A percentile compares a stretch with the other conserved stretches of the same genome.
Evolutionary conservation across 2,888 invertebrate genomes (phyloP).

Genomic region (Cordilura impudica): DNA sequence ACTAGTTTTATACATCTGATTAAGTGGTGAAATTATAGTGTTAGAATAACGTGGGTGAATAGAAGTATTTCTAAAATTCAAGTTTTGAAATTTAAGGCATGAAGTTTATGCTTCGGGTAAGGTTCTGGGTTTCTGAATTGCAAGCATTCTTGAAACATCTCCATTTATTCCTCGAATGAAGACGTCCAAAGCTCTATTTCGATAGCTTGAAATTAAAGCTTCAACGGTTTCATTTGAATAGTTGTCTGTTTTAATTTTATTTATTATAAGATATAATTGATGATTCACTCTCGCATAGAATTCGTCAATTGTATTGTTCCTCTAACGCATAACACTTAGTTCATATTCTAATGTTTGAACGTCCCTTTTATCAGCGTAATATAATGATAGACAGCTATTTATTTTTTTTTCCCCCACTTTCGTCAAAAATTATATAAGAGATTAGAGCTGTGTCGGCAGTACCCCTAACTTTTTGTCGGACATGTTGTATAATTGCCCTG

Average conservation of each 20-base stretch:
- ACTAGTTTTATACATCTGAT: background rate
- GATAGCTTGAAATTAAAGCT: slow-evolving; percentile 56
- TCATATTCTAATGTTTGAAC: slow-evolving; percentile 60
- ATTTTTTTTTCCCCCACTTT: too few species aligned
- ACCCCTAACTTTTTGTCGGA: too few species aligned
- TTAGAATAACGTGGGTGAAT: background rate
- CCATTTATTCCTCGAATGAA: too few species aligned
- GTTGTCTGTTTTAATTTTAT: slow-evolving; percentile 59
- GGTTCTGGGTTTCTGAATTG: background rate
- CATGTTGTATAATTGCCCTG: too few species aligned
- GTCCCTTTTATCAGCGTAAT: slow-evolving; percentile 64
- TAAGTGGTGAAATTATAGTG: background rate
- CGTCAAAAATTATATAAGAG: too few species aligned
- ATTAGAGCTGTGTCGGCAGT: too few species aligned
- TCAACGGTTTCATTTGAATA: slow-evolving; percentile 56
- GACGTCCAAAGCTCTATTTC: slow-evolving; percentile 60
- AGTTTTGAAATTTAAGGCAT: too few species aligned
- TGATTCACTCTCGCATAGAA: slow-evolving; percentile 59
- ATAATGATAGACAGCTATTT: background rate
- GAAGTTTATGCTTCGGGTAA: slow-evolving; percentile 19
- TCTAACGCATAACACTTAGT: slow-evolving; percentile 21
- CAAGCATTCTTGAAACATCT: slow-evolving; percentile 28
- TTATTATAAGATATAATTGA: slow-evolving; percentile 56
- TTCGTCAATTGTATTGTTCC: slow-evolving; percentile 26
- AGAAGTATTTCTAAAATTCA: slow-evolving; percentile 12